phyloP scores from a whole-genome alignment of 2,113 vertebrate species.

The Recurvirostra avosetta region DNA sequence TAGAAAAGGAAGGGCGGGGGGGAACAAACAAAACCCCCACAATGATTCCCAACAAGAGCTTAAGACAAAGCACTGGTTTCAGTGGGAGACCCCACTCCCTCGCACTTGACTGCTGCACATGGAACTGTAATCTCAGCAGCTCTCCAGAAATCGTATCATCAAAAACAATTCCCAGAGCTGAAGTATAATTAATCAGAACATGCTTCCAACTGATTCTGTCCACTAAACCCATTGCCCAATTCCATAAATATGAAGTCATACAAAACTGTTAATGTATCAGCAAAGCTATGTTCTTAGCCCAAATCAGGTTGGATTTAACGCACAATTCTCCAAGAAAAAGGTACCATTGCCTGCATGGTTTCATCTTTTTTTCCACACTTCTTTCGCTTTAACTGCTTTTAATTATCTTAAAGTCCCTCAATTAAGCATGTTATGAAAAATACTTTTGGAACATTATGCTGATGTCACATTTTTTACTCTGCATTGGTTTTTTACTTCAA shows the following conservation, averaged over 20 bases:
- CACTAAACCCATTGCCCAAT: not conserved
- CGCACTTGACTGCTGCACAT: no score
- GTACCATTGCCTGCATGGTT: not conserved
- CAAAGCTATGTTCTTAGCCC: not conserved
- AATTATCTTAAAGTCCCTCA: not conserved
- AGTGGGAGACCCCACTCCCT: not conserved
- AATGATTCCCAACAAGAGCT: not conserved
- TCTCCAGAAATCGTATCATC: not conserved
- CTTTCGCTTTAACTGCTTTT: not conserved
- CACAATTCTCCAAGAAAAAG: not conserved
- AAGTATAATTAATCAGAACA: not conserved
- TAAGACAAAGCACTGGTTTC: not conserved
- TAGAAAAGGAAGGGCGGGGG: not conserved
- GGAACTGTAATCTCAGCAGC: not conserved
- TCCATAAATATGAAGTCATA: not conserved
- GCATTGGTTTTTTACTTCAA: not conserved
- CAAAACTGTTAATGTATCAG: not conserved
- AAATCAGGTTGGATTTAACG: not conserved
- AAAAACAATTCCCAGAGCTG: not conserved
- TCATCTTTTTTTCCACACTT: not conserved
- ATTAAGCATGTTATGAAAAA: not conserved
- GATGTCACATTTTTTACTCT: not conserved
- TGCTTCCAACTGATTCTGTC: not conserved
- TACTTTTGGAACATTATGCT: not conserved
- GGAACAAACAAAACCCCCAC: not conserved